Evolutionary conservation across 2,113 vertebrate species (phyloP), one percentile per base, ranked within the genome.

Genomic region (Vimba vimba): DNA sequence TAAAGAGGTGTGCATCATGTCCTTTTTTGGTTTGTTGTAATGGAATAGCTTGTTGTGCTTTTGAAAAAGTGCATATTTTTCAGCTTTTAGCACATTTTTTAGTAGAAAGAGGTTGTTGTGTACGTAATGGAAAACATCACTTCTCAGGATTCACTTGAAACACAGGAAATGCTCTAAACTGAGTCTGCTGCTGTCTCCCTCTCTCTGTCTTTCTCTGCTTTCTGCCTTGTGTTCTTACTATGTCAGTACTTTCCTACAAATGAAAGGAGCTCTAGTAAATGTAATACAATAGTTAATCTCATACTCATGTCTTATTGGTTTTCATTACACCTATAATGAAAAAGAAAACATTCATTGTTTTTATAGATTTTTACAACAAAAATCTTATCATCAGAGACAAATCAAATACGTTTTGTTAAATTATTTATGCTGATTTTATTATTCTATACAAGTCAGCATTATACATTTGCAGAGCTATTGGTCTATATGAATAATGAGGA

Each of bases 131-230:
- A 97, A 97, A 96, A 57, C 95, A 96, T 93, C 93, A 93, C 95
- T 94, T 91, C 25, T 69, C 89, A 90, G 88, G 92, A 94, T 95
- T 94, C 92, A 90, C 91, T 91, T 86, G 89, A 96, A 96, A 95
- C 94, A 95, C 96, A 97, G 97, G 97, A 98, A 98, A 96, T 97
- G 95, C 95, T 96, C 95, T 95, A 93, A 96, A 93, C 94, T 91
- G 88, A 89, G 93, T 89, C 93, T 97, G 94, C 30, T 83, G 27
- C 19, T 68, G 4, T 59, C 4, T 73, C 27, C 27, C 21, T 74
- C 23, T 74, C 45, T 73, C 27, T 69, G 33, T 59, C 45, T 30
- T 4, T 64, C n/a, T 77, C 13, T 23, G 17, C 0, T 12, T 52
- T 71, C 45, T 59, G 10, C 2, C 77, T 79, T 62, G 13, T 30